phyloP scores from a whole-genome alignment of 92 coral and sea anemone species.

The Meandrina meandrites region DNA sequence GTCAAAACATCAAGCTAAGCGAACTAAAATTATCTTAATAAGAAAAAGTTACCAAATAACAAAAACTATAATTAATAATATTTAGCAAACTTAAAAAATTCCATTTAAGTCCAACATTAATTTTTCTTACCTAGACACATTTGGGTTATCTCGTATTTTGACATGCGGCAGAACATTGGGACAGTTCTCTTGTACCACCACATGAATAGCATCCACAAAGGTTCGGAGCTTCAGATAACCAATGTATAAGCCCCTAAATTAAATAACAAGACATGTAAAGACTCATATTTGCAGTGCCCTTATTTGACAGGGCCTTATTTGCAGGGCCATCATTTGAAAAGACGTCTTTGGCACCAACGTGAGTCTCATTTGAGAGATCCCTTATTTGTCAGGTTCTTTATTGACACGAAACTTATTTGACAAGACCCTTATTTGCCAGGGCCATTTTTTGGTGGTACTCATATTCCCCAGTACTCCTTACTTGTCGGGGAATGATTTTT shows the following conservation, averaged over 20 bases:
- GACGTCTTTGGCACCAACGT: too few species aligned
- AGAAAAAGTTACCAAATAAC: not conserved
- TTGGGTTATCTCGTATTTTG: constrained; percentile 94
- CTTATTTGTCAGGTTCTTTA: not conserved
- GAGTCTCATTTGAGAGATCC: not conserved
- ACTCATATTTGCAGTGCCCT: not conserved
- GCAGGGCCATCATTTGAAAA: not conserved
- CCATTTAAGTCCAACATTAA: too few species aligned
- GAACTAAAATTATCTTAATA: not conserved
- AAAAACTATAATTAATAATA: not conserved
- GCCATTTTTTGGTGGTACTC: too few species aligned
- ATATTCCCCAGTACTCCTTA: too few species aligned
- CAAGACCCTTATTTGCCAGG: not conserved
- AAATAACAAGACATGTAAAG: not conserved
- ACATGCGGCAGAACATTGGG: constrained; percentile 97
- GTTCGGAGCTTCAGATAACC: constrained; percentile 94
- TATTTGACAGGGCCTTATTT: not conserved
- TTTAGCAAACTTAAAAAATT: not conserved
- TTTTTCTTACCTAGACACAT: constrained; percentile 85
- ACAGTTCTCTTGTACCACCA: constrained; percentile 85
- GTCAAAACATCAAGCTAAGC: not conserved
- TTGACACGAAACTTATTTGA: not conserved
- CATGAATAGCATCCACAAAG: constrained; percentile 96
- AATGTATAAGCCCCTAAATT: constrained; percentile 87
- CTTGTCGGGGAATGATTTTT: not conserved